Percentiles rank a stretch among this genome's conserved stretches.
These are phyloP conservation scores for Butastur rufipennis DNA, from an alignment of 2,113 vertebrate species.

Conservation along the genomic window DNA sequence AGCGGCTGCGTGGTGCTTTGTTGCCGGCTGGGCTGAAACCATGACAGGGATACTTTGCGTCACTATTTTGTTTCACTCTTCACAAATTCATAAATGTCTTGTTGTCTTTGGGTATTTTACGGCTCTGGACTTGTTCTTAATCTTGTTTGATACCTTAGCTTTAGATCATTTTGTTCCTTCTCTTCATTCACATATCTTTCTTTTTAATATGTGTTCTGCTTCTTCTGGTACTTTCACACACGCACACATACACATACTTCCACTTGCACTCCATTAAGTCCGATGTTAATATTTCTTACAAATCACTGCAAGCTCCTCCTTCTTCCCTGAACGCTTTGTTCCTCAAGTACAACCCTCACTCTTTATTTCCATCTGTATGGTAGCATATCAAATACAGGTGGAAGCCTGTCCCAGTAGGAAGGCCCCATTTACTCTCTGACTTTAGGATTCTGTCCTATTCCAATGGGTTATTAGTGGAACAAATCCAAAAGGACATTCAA, in stretches of 20 bases:
- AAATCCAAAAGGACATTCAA: slow-evolving; percentile 66
- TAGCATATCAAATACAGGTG: not conserved
- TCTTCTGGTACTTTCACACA: not conserved
- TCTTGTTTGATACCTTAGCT: not conserved
- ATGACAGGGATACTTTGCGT: not conserved
- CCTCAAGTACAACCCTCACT: not conserved
- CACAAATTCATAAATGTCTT: not conserved
- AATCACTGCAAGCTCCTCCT: not conserved
- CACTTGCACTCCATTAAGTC: not conserved
- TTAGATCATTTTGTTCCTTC: not conserved
- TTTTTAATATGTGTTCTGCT: not conserved
- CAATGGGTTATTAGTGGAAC: slow-evolving; percentile 67
- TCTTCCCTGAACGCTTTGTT: not conserved
- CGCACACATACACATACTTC: not conserved
- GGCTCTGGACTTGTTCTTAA: not conserved
- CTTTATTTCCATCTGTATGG: not conserved
- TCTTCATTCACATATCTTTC: not conserved
- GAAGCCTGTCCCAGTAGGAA: not conserved
- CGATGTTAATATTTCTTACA: not conserved
- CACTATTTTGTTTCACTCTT: not conserved
- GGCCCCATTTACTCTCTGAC: slow-evolving; percentile 34
- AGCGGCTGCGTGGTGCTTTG: no score
- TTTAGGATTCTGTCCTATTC: slow-evolving; percentile 33
- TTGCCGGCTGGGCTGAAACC: no score
- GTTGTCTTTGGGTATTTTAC: not conserved